A percentile compares a stretch with the other conserved stretches of the same genome.
These are phyloP conservation scores for Porites lutea DNA, from an alignment of 64 coral and sea anemone genomes.

Conservation along the genomic window DNA sequence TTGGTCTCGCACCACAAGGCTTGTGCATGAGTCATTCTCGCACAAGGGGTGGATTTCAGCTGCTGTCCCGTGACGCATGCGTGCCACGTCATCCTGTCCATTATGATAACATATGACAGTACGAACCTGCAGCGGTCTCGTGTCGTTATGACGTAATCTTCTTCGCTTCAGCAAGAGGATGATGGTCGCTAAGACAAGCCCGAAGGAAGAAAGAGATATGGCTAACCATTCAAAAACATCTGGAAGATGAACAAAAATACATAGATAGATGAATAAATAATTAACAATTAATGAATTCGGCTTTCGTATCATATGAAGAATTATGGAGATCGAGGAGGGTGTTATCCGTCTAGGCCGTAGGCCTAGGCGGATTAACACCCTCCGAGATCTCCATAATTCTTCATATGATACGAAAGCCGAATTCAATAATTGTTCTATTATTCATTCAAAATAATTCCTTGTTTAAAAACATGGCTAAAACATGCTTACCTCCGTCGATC, in stretches of 20 bases:
- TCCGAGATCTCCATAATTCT: too few relatives aligned
- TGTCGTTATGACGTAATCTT: neutral
- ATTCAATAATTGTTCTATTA: too few relatives aligned
- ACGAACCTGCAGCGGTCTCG: neutral
- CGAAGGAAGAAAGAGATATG: neutral
- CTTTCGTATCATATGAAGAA: neutral
- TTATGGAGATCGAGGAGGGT: too few relatives aligned
- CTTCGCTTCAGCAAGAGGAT: constrained; percentile 2
- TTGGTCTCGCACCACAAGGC: too few relatives aligned
- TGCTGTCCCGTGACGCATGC: neutral
- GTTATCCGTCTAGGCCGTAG: too few relatives aligned
- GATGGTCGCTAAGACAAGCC: constrained; percentile 9
- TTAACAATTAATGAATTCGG: too few relatives aligned
- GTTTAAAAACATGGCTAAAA: too few relatives aligned
- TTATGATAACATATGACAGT: neutral
- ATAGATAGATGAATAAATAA: neutral
- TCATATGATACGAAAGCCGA: too few relatives aligned
- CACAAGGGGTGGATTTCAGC: neutral
- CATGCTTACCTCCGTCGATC: too few relatives aligned
- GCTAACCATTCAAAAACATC: constrained; percentile 10
- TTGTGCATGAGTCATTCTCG: neutral
- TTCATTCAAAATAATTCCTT: too few relatives aligned
- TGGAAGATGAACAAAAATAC: neutral
- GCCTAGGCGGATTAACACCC: too few relatives aligned
- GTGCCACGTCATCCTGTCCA: neutral